phyloP scores from a whole-genome alignment of 2,113 vertebrate genomes.

The Clupea harengus region DNA sequence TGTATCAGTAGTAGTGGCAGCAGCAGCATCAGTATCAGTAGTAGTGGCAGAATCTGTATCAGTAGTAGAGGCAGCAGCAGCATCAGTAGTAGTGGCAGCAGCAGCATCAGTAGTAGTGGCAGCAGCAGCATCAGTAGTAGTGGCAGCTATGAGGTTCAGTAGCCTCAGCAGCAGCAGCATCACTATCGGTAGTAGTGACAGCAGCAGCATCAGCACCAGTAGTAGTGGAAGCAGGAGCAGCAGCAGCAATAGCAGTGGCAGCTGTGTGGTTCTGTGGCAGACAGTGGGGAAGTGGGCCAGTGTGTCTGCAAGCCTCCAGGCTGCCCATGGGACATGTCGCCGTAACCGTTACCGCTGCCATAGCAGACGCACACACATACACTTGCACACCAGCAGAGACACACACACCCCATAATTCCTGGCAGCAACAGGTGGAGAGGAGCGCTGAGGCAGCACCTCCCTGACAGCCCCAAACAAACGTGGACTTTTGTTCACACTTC shows the following conservation, averaged over 20 bases:
- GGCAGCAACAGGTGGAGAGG: neutral
- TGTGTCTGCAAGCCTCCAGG: slow-evolving; percentile 60
- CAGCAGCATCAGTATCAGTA: neutral
- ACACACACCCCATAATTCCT: neutral
- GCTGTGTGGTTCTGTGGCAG: neutral
- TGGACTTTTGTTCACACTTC: neutral
- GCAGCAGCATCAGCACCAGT: too few relatives aligned
- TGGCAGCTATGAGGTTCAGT: neutral
- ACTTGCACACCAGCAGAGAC: slow-evolving; percentile 18
- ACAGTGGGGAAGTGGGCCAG: slow-evolving; percentile 61
- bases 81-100: too few relatives aligned
- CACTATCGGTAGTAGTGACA: too few relatives aligned
- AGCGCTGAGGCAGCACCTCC: neutral
- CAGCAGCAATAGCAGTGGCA: neutral
- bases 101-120: too few relatives aligned
- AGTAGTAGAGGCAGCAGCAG: too few relatives aligned
- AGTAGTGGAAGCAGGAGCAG: neutral
- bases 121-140: too few relatives aligned
- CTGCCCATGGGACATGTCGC: slow-evolving; percentile 50
- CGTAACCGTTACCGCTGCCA: neutral
- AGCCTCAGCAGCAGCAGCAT: neutral
- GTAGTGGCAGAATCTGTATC: too few relatives aligned
- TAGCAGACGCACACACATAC: neutral
- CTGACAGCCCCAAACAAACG: neutral
- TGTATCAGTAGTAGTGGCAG: neutral